Conservation (phyloP, 2,888 invertebrate genomes). For the Hypena proboscidalis region DNA sequence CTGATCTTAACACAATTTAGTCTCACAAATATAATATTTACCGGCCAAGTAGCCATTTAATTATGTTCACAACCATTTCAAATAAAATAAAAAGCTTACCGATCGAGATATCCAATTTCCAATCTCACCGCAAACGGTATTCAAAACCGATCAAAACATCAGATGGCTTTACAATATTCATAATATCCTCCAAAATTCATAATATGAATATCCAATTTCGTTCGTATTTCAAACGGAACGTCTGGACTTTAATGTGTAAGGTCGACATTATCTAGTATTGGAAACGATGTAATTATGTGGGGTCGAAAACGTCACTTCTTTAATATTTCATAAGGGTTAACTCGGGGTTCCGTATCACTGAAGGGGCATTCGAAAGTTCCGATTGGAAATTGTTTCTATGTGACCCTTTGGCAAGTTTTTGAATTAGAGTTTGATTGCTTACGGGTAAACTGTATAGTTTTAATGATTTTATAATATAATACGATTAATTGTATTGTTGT, state of each 20-base stretch:
- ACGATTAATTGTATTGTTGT: background rate
- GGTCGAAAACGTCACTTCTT: conserved; percentile 55
- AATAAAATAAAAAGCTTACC: background rate
- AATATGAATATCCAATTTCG: conserved; percentile 54
- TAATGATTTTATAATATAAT: no score
- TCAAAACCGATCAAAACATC: conserved; percentile 23
- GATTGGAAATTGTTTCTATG: conserved; percentile 37
- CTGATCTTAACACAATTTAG: no score
- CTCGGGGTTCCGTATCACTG: conserved; percentile 29
- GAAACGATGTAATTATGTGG: conserved; percentile 61
- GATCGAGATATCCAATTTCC: background rate
- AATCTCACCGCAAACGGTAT: conserved; percentile 16
- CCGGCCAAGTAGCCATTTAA: no score
- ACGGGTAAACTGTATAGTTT: no score
- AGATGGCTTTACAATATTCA: conserved; percentile 50
- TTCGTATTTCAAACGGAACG: conserved; percentile 43
- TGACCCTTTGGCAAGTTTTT: conserved; percentile 18
- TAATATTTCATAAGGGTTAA: conserved; percentile 57
- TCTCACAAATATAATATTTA: no score
- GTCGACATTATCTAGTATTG: conserved; percentile 61
- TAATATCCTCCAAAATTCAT: conserved; percentile 53
- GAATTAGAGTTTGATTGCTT: conserved; percentile 4
- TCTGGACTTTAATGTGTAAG: conserved; percentile 66
- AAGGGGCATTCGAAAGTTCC: conserved; percentile 34
- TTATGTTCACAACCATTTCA: background rate